Evolutionary conservation across 2,113 vertebrate genomes (phyloP).

Genomic region (Sialia sialis): DNA sequence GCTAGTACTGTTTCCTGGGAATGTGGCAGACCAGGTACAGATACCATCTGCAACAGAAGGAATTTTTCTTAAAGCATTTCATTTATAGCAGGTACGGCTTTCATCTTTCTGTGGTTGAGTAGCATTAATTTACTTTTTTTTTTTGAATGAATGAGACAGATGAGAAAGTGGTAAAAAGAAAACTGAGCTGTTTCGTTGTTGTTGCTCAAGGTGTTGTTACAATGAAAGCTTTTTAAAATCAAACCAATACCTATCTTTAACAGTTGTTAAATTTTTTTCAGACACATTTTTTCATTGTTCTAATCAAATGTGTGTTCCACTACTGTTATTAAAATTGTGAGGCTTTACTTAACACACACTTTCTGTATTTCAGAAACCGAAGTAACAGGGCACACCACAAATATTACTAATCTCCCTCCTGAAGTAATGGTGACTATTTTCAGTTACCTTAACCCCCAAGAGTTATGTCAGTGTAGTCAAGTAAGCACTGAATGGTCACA

Average conservation of each 20-base stretch:
- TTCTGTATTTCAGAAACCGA: constrained; percentile 73
- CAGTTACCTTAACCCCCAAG: constrained; percentile 85
- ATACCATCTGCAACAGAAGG: background rate
- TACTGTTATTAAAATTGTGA: background rate
- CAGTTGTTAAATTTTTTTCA: background rate
- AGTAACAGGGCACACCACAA: constrained; percentile 64
- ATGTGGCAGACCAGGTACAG: background rate
- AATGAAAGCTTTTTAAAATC: background rate
- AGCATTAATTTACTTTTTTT: background rate
- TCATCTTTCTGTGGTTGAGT: background rate
- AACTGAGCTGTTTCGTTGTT: background rate
- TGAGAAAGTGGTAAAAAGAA: background rate
- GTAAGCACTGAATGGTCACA: constrained; percentile 90
- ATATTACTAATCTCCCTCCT: constrained; percentile 86
- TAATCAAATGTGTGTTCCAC: background rate
- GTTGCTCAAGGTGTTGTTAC: background rate
- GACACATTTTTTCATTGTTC: background rate
- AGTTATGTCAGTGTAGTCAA: constrained; percentile 91
- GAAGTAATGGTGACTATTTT: constrained; percentile 93
- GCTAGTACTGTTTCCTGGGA: background rate
- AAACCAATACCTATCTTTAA: background rate
- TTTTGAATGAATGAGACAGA: background rate
- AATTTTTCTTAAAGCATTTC: background rate
- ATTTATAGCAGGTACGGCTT: background rate
- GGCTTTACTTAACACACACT: constrained; percentile 11